These are phyloP conservation scores for Eudasyphora cyanicolor DNA, from an alignment of 2,888 invertebrate genomes.

Conservation along the genomic window DNA sequence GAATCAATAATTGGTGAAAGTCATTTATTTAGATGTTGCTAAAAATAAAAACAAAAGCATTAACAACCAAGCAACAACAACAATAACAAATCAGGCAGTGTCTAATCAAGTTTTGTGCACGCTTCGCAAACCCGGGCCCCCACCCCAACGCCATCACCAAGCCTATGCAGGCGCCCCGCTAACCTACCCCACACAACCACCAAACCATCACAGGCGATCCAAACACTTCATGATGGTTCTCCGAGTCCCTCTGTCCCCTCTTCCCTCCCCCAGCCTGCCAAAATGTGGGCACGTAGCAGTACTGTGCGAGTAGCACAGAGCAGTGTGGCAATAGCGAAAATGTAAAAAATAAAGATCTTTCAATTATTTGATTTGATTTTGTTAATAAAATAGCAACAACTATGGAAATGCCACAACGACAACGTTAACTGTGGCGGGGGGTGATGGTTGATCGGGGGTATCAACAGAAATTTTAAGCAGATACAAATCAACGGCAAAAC, in stretches of 20 bases:
- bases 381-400: conserved; percentile 3
- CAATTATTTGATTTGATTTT: conserved; percentile 27
- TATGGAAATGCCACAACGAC: not conserved
- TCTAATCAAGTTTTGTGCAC: conserved; percentile 22
- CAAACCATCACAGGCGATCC: not conserved
- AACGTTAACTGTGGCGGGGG: no score
- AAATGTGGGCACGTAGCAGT: no score
- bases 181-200: no score
- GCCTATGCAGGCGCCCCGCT: no score
- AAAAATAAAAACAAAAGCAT: conserved; percentile 33
- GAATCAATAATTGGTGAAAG: conserved; percentile 59
- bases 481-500: conserved; percentile 30
- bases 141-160: not conserved
- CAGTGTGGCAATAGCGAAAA: no score
- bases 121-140: not conserved
- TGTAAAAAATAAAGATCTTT: conserved; percentile 7
- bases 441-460: no score
- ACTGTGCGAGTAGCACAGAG: no score
- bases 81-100: not conserved
- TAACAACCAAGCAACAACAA: conserved; percentile 14
- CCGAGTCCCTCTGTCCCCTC: no score
- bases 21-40: conserved; percentile 50
- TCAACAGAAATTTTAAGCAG: not conserved
- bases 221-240: no score
- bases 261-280: no score